Evolutionary conservation across 2,113 vertebrate species (phyloP).

Genomic region (Pontoporia blainvillei): DNA sequence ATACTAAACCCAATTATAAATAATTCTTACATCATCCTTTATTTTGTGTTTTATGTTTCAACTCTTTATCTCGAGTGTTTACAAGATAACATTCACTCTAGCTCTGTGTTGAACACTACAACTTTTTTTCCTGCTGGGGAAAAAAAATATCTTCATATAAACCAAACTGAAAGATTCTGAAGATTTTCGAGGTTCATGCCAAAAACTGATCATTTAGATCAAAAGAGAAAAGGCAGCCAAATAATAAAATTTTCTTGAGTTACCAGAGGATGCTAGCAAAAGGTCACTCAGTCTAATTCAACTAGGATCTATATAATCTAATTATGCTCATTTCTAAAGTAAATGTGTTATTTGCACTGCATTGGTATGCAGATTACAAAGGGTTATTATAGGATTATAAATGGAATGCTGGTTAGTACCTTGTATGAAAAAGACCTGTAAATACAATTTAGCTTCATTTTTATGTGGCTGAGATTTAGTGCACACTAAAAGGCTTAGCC

Average conservation of each 20-base stretch:
- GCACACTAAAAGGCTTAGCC: slow-evolving; percentile 56
- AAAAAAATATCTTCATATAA: background rate
- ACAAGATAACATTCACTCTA: background rate
- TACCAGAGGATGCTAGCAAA: slow-evolving; percentile 61
- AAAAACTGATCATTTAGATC: slow-evolving; percentile 44
- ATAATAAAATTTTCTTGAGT: slow-evolving; percentile 61
- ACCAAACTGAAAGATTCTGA: slow-evolving; percentile 32
- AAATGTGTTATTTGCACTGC: slow-evolving; percentile 63
- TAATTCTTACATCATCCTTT: background rate
- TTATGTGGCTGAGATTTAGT: slow-evolving; percentile 34
- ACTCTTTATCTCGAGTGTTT: background rate
- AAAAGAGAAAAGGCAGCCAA: slow-evolving; percentile 57
- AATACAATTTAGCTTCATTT: slow-evolving; percentile 66
- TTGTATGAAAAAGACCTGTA: slow-evolving; percentile 60
- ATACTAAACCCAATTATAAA: background rate
- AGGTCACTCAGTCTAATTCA: slow-evolving; percentile 56
- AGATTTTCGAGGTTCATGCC: slow-evolving; percentile 17
- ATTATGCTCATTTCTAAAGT: slow-evolving; percentile 61
- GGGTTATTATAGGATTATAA: slow-evolving; percentile 63
- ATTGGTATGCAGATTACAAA: slow-evolving; percentile 58
- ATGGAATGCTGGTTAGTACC: slow-evolving; percentile 60
- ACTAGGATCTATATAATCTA: slow-evolving; percentile 66
- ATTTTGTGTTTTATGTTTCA: background rate
- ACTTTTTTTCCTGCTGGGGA: background rate
- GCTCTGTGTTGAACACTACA: background rate